Evolutionary conservation across 2,113 vertebrate genomes (phyloP).

Genomic region (Hiodon alosoides): DNA sequence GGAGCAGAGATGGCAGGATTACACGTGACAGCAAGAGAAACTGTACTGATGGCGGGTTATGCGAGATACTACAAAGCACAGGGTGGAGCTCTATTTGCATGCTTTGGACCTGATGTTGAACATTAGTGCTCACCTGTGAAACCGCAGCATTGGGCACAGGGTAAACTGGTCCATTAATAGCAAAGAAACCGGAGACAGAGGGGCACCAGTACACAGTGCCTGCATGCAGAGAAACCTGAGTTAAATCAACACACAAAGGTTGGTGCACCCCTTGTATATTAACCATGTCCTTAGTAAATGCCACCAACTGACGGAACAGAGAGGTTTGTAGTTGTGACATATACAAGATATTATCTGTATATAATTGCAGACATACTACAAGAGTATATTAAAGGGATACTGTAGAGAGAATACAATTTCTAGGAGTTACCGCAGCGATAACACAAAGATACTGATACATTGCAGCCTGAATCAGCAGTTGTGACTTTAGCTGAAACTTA

Average conservation of each 20-base stretch:
- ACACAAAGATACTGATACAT: neutral
- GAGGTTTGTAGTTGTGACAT: no score
- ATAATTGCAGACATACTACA: neutral
- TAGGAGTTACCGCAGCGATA: neutral
- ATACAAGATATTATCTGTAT: no score
- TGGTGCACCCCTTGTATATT: no score
- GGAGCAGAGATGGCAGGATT: no score
- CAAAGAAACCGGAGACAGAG: neutral
- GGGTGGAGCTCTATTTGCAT: neutral
- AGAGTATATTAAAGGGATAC: neutral
- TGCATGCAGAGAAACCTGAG: neutral
- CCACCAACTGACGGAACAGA: neutral
- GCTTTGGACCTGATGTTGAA: neutral
- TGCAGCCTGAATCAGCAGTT: neutral
- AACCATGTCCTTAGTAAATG: neutral
- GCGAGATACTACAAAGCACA: neutral
- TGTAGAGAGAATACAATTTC: neutral
- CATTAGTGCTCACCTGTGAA: constrained; percentile 10
- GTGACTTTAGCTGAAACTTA: constrained; percentile 35
- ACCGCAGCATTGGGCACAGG: neutral
- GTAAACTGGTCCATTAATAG: neutral
- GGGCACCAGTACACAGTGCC: constrained; percentile 13
- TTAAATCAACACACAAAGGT: neutral
- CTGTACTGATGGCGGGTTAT: no score
- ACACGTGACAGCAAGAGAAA: no score